Base-by-base conservation (phyloP, 2,888 invertebrate species). In the Lithophane semibrunnea region DNA sequence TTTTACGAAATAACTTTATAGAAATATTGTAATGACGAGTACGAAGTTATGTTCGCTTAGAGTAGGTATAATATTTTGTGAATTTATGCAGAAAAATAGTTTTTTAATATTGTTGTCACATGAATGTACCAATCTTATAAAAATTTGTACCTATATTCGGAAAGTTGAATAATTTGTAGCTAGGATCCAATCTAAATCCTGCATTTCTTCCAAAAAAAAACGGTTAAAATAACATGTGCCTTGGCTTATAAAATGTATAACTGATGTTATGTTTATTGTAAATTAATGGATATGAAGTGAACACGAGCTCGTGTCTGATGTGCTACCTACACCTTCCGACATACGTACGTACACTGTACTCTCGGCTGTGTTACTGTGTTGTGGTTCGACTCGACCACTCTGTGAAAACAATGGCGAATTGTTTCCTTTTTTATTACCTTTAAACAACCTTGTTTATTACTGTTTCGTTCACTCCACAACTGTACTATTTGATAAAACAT, bases 91-190 rank as follows among this genome's bases (percentile, higher is more conserved):
- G 95, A 96, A 95, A 94, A 91, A 96, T 96, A 96, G 96, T 96
- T 96, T 96, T 96, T 96, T 96, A 96, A 96, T 95, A 96, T 96
- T 96, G 96, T 96, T 96, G 95, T 96, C 96, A 96, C 95, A 94
- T 95, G 93, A 95, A 96, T 96, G 96, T 96, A 96, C 96, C 96
- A 96, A 96, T 96, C 96, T 95, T 95, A 95, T 94, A 94, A 95
- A 94, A 94, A 95, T 93, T 95, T 95, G 96, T 96, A 96, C 95
- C 95, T 95, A 95, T 95, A 95, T 95, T 96, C 96, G 96, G 96
- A 96, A 96, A 96, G 96, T 96, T 96, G 96, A 93, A 95, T 96
- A 95, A 96, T 95, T 95, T 94, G 94, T 96, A 96, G 96, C 93
- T 96, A 96, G 96, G 96, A 96, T 96, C 94, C 94, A 96, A 96